Percentiles rank a stretch among this genome's conserved stretches.
phyloP scores from a whole-genome alignment of 1,140 invertebrate species.

The Caenorhabditis brenneri region DNA sequence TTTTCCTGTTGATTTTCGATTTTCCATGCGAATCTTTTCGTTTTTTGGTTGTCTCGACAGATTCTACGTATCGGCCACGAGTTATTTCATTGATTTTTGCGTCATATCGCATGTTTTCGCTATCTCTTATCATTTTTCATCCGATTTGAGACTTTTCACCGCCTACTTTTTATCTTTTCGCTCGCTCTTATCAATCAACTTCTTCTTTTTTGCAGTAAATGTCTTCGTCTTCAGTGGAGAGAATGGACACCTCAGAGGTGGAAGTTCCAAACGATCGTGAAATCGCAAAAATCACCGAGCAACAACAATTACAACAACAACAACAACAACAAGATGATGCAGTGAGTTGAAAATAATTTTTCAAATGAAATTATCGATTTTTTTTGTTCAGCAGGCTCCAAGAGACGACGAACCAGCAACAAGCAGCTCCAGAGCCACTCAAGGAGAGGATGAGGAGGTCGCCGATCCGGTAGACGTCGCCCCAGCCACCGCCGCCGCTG shows the following conservation, averaged over 20 bases:
- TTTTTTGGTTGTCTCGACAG: too few relatives aligned
- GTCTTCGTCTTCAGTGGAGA: neutral
- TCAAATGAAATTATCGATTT: too few relatives aligned
- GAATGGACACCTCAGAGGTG: slow-evolving; percentile 34
- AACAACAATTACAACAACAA: neutral
- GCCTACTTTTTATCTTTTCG: neutral
- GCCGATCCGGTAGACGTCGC: neutral
- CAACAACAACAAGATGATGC: neutral
- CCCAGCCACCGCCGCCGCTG: too few relatives aligned
- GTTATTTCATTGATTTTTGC: too few relatives aligned
- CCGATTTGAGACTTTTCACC: neutral
- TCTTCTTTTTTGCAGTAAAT: neutral
- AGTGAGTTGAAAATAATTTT: neutral
- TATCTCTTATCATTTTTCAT: neutral
- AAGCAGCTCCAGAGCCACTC: neutral
- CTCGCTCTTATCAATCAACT: neutral
- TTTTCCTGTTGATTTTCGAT: neutral
- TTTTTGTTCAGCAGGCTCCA: neutral
- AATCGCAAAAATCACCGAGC: slow-evolving; percentile 9
- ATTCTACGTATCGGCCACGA: too few relatives aligned
- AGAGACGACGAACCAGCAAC: neutral
- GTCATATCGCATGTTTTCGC: too few relatives aligned
- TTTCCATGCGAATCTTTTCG: too few relatives aligned
- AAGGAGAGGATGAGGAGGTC: neutral
- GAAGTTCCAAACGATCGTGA: slow-evolving; percentile 18